These are phyloP conservation scores for Heliconius congener DNA, from an alignment of 1,140 invertebrate species.

Conservation along the genomic window DNA sequence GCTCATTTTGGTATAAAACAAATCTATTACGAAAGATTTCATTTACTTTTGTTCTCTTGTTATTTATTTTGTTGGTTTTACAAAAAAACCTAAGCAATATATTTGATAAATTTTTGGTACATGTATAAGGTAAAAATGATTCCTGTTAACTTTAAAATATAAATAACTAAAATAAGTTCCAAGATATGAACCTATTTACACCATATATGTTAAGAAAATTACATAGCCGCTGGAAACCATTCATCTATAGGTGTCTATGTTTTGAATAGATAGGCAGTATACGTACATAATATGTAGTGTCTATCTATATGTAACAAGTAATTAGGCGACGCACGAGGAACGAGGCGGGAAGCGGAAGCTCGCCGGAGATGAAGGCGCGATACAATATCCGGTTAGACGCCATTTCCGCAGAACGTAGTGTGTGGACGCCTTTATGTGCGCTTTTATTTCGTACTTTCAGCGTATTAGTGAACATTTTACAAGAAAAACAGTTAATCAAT, in stretches of 20 bases:
- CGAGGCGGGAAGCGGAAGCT: constrained; percentile 65
- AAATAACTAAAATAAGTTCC: not conserved
- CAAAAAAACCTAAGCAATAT: not conserved
- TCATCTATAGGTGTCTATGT: not conserved
- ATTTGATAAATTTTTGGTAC: not conserved
- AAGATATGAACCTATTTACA: not conserved
- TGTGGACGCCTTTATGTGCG: constrained; percentile 49
- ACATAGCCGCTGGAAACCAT: not conserved
- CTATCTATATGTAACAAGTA: constrained; percentile 51
- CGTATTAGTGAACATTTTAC: not conserved
- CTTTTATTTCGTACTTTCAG: constrained; percentile 32
- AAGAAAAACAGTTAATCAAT: not conserved
- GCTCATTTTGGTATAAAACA: not conserved
- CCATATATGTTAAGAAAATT: not conserved
- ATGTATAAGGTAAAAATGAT: no score
- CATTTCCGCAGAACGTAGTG: constrained; percentile 75
- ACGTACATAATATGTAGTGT: not conserved
- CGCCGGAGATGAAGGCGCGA: constrained; percentile 80
- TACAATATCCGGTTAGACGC: constrained; percentile 81
- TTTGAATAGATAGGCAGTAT: not conserved
- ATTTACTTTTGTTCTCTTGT: constrained; percentile 3
- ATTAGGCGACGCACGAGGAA: constrained; percentile 73
- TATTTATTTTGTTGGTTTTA: not conserved
- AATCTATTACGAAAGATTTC: not conserved
- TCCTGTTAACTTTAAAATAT: no score